Base-by-base conservation (phyloP, 1,140 invertebrate species). In the Hyles euphorbiae region DNA sequence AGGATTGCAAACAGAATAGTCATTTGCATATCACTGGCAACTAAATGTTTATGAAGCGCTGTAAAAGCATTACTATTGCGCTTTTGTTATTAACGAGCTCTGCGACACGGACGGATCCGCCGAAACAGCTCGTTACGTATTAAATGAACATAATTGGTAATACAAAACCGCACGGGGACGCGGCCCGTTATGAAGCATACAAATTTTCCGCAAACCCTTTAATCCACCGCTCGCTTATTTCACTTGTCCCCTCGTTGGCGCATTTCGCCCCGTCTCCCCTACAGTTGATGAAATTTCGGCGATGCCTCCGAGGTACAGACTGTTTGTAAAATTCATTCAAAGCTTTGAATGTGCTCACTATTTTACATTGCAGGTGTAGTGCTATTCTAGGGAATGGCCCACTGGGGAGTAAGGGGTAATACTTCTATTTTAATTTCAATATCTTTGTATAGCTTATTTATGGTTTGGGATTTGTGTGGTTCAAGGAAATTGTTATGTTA, bases 161-260 rank as follows among this genome's bases (percentile, higher is more conserved):
- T 81, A 81, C 74, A 78, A 88, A 80, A 85, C 85, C 77, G 73
- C 73, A 67, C 57, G 60, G 79, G 78, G 78, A 75, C 64, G 61
- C 55, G 59, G 63, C 55, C 51, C 62, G 79, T 81, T 85, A 83
- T 81, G 76, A 76, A 68, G 74, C 81, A 72, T 77, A 83, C 83
- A 83, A 85, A 87, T 87, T 84, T 78, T 81, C 77, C 74, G 52
- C 79, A 83, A 88, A 85, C 85, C 85, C 85, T 88, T 88, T 88
- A 88, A 88, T 88, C 85, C 81, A 60, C 67, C 73, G 81, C 76
- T 72, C 74, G 75, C 73, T 86, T 84, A 87, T 84, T 83, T 87
- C 84, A 84, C 83, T 86, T 83, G 79, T 83, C 83, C 85, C 85
- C 83, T 81, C 76, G 71, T 83, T 81, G 67, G 70, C 66, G 67